Base-by-base conservation (phyloP, 2,888 invertebrate species). In the Cyclophora punctaria region DNA sequence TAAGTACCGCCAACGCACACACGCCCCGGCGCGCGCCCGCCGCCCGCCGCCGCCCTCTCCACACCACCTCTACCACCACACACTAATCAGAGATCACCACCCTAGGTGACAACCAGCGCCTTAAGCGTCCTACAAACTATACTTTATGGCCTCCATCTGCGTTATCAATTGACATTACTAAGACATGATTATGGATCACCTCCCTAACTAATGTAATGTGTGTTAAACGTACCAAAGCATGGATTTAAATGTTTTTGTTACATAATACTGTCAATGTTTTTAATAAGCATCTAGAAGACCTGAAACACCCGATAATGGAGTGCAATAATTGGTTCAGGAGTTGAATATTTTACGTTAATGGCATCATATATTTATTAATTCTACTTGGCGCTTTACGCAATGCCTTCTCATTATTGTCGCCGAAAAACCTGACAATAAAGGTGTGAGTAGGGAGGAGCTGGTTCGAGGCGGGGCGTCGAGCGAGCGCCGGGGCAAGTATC, bases 1-100 rank as follows among this genome's bases (percentile, higher is more conserved):
- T 98, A 97, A 98, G 98, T 98, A 96, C 94, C 75, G 84, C 42
- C 76, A 73, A 69, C 78, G 82, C 86, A 86, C 85, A 84, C 83
- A 81, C 83, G 80, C 78, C 80, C 58, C 80, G 77, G 78, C 82
- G 83, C 80, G 76, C 73, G 79, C 80, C 83, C 81, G 78, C 73
- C 60, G 63, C 69, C 70, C 75, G 68, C 64, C 57, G 67, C 63
- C 69, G 56, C 57, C 66, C 78, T 65, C 53, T 64, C 63, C 61
- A 70, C 62, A 66, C 69, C 56, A 54, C 64, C 63, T 62, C 69
- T 61, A 66, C 61, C 58, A 51, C 50, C 56, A 55, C 58, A 63
- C 68, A 69, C 68, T 67, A 66, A 69, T 67, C 52, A 56, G 33
- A 56, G 58, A 64, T 57, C 70, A 69, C 67, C 58, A 66, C 62